Evolutionary conservation across 1,140 invertebrate genomes (phyloP), one percentile per base, ranked within the genome.

Genomic region (Drosophila neocordata): DNA sequence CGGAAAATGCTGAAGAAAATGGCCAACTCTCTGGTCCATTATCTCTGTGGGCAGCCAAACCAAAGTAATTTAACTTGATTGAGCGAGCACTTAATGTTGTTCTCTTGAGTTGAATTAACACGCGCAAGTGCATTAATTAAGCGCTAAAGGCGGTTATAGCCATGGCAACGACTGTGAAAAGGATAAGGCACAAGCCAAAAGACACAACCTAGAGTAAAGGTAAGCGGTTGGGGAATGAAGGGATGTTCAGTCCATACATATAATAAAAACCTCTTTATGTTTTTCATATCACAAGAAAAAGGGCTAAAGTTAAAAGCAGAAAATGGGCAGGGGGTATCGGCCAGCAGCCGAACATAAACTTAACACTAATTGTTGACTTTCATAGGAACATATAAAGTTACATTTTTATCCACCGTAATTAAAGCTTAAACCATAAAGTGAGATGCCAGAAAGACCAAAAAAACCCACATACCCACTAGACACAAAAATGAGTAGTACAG

Each of bases 41-140:
- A 48, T 85, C 85, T 80, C 73, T 37, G 77, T 51, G 41, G 68
- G 41, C 41, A 48, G 41, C 15, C 41, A 48, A 73, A 74, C 73
- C 70, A 87, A 80, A 85, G 82, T 82, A 81, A 85, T 82, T 87
- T 85, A 81, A 82, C 81, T 85, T 81, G 67, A 85, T 85, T 81
- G 67, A 85, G 83, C 87, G 82, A 70, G 68, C 74, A 67, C 78
- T 85, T 81, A 85, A 87, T 78, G 74, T 72, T 69, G 68, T 27
- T 56, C 73, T 56, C 73, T 51, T 67, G 73, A 60, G 77, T 63
- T 62, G 75, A 67, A 77, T 85, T 82, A 87, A 87, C 82, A 79
- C 74, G 55, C 78, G 55, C 78, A 82, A 85, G 78, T 88, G 82
- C 82, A 85, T 85, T 85, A 85, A 85, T 85, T 85, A 85, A 82